Evolutionary conservation across 2,888 invertebrate genomes (phyloP), one percentile per base, ranked within the genome.

Genomic region (Sesia bembeciformis): DNA sequence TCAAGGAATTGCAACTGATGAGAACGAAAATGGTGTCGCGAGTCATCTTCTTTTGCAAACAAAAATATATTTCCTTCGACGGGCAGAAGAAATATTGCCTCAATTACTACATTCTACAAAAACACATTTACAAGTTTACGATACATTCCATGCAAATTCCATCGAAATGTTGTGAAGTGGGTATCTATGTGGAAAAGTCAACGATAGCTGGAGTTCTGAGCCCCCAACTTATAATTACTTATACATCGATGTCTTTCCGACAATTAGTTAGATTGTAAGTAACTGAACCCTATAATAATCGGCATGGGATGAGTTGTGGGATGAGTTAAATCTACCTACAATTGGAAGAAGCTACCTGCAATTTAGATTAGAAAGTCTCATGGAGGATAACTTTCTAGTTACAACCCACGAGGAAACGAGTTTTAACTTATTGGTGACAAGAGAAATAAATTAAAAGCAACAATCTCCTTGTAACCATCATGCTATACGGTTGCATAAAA

Each of bases 211-310:
- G 56, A 58, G 57, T 60, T 58, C 54, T 63, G 62, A 60, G 56
- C 63, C 67, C 58, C 58, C 72, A 78, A 78, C 65, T 77, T 76
- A 70, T 80, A 76, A 82, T 82, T 78, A 77, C 79, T 78, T 72
- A 75, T 6, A 7, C 3, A 76, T 73, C 74, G 71, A 76, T 75
- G 72, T 71, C 70, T 73, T n/a, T 72, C 68, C 63, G 72, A 74
- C 76, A 80, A 82, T 81, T 81, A 82, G 81, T 84, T 79, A 80
- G 74, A 67, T 61, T 67, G 70, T 72, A 75, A 74, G 23, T 23
- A 23, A 23, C 74, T 23, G 23, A 23, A 23, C 23, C 2, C 23
- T 23, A 23, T 23, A 23, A 23, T 23, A 23, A 23, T 23, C 23
- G 1, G 66, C 8, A 8, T n/a, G 8, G 49, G 49, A 49, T 49